phyloP scores from a whole-genome alignment of 2,113 vertebrate genomes.

The Chauna torquata region DNA sequence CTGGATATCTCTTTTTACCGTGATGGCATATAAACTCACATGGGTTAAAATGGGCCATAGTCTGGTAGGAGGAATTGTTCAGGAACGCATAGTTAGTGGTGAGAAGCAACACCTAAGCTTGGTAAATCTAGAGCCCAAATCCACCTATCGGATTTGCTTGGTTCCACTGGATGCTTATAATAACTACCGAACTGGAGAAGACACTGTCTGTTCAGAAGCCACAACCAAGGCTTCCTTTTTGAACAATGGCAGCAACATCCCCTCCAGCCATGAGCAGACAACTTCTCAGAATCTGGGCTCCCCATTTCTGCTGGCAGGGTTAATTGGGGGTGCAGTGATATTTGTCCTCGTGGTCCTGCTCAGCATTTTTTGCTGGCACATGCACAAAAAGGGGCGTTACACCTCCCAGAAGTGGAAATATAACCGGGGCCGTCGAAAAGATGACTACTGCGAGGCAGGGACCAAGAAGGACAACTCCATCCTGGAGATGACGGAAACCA shows the following conservation, averaged over 20 bases:
- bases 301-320: slow-evolving; percentile 91
- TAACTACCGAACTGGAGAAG: slow-evolving; percentile 88
- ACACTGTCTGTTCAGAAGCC: slow-evolving; percentile 90
- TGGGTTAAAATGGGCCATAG: slow-evolving; percentile 97
- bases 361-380: slow-evolving; percentile 95
- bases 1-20: slow-evolving; percentile 91
- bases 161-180: slow-evolving; percentile 91
- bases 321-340: slow-evolving; percentile 93
- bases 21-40: slow-evolving; percentile 92
- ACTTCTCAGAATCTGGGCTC: slow-evolving; percentile 88
- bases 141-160: slow-evolving; percentile 93
- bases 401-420: slow-evolving; percentile 97
- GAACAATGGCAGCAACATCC: slow-evolving; percentile 80
- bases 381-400: slow-evolving; percentile 96
- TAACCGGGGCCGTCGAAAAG: slow-evolving; percentile 97
- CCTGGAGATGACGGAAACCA: slow-evolving; percentile 99
- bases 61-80: slow-evolving; percentile 89
- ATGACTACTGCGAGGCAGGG: slow-evolving; percentile 97
- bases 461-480: slow-evolving; percentile 99
- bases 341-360: slow-evolving; percentile 91
- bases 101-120: slow-evolving; percentile 86
- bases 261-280: slow-evolving; percentile 87
- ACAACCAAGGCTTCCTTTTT: slow-evolving; percentile 84
- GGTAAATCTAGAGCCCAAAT: slow-evolving; percentile 87
- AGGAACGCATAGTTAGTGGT: slow-evolving; percentile 89